Percentiles rank a stretch among this genome's conserved stretches.
phyloP scores from a whole-genome alignment of 2,797 vertebrate species.

The Ispidina lecontei region DNA sequence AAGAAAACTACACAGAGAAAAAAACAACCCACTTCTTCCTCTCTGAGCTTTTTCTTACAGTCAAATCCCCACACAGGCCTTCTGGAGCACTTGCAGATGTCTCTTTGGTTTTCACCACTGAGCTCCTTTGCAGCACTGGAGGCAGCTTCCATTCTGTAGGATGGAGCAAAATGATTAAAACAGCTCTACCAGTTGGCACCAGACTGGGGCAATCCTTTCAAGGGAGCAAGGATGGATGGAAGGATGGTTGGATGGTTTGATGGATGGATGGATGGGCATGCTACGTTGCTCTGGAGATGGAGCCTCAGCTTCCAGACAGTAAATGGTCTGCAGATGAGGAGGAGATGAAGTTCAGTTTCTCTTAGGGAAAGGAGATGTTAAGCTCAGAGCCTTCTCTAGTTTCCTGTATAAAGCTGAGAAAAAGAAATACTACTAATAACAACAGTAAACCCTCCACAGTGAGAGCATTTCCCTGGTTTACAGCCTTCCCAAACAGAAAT shows the following conservation, averaged over 20 bases:
- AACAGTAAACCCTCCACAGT: background rate
- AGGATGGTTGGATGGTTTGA: no score
- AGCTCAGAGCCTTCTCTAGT: background rate
- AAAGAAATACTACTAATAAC: constrained; percentile 24
- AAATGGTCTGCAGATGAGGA: background rate
- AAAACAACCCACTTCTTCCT: background rate
- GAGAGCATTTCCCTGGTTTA: constrained; percentile 1
- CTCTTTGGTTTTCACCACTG: background rate
- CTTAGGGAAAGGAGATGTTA: background rate
- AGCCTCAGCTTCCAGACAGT: background rate
- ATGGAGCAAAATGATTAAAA: background rate
- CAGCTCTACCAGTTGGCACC: background rate
- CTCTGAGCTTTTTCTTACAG: background rate
- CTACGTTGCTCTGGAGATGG: background rate
- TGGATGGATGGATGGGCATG: no score
- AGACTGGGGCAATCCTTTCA: background rate
- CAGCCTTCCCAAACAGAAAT: constrained; percentile 9
- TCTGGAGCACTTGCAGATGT: background rate
- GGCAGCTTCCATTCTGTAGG: background rate
- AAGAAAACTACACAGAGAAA: background rate
- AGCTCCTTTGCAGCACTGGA: background rate
- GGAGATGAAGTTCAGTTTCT: background rate
- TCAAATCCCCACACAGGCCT: background rate
- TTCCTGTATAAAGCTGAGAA: background rate
- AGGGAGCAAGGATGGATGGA: background rate